A percentile compares a stretch with the other conserved stretches of the same genome.
phyloP scores from a whole-genome alignment of 1,140 invertebrate genomes.

The Drosophila simulans region DNA sequence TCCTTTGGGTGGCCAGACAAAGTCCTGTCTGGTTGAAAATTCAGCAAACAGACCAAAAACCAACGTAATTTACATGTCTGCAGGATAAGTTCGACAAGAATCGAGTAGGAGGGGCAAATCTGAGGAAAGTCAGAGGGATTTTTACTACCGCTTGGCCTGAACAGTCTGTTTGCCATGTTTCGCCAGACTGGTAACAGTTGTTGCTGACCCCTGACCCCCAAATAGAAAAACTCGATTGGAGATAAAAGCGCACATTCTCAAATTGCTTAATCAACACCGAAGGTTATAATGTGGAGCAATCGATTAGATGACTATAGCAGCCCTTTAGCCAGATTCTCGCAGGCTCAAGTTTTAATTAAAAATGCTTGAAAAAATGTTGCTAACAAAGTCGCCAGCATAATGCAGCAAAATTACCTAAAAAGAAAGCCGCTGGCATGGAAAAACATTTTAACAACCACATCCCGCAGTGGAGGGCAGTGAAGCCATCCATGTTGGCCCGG shows the following conservation, averaged over 20 bases:
- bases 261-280: background rate
- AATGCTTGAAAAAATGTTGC: background rate
- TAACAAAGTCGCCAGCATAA: conserved; percentile 13
- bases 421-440: conserved; percentile 18
- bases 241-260: background rate
- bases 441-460: background rate
- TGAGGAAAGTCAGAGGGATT: no score
- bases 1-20: background rate
- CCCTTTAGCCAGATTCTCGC: background rate
- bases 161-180: conserved; percentile 66
- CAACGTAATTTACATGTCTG: conserved; percentile 79
- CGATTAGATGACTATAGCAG: background rate
- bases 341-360: conserved; percentile 7
- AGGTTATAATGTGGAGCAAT: background rate
- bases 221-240: background rate
- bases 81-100: conserved; percentile 63
- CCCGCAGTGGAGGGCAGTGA: conserved; percentile 2
- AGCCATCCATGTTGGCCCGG: conserved; percentile 11
- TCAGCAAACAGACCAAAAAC: conserved; percentile 69
- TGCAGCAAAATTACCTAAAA: conserved; percentile 23
- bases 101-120: background rate
- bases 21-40: conserved; percentile 29
- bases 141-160: conserved; percentile 8
- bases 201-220: conserved; percentile 19
- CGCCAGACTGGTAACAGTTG: conserved; percentile 65